Base-by-base conservation (phyloP, 2,113 vertebrate genomes). In the Phyllopteryx taeniolatus region DNA sequence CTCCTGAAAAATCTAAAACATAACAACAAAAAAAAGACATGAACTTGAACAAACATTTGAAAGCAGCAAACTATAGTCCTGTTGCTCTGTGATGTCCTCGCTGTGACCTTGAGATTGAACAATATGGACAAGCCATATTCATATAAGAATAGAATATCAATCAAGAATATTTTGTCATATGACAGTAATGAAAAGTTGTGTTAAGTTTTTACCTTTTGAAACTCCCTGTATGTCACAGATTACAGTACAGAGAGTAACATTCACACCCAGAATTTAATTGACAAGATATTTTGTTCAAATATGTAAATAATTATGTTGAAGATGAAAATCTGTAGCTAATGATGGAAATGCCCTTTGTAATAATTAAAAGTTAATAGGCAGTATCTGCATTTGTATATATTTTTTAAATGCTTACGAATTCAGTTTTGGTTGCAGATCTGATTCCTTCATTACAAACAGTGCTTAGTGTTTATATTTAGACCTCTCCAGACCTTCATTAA, bases 201-300 rank as follows among this genome's bases (percentile, higher is more conserved):
- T 53, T 19, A 39, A 39, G 35, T 39, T 3, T 39, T 39, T 5
- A 39, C 35, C 35, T 39, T 39, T 39, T 47, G 9, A 47, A 47
- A 47, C 46, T 47, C 46, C 46, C 13, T 47, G 6, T 47, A 46
- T 68, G 77, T 74, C 49, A 79, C 66, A 78, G 63, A 70, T 83
- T 77, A 75, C 69, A 75, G 15, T 65, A 39, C 35, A 39, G 35
- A 39, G 33, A 64, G 62, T 0, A 42, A 20, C 33, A n/a, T 17
- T 49, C 39, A 43, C 22, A 42, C 27, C 65, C 69, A 27, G 33
- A 72, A 69, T 27, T 53, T 68, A 65, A 42, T 39, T 65, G 73
- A 60, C 73, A 35, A 61, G 13, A 12, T 2, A 47, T 10, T 47
- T 3, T 47, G 46, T 47, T 6, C 46, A 47, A 47, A 47, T 47